Base-by-base conservation (phyloP, 2,888 invertebrate genomes). In the Zelleria hepariella region DNA sequence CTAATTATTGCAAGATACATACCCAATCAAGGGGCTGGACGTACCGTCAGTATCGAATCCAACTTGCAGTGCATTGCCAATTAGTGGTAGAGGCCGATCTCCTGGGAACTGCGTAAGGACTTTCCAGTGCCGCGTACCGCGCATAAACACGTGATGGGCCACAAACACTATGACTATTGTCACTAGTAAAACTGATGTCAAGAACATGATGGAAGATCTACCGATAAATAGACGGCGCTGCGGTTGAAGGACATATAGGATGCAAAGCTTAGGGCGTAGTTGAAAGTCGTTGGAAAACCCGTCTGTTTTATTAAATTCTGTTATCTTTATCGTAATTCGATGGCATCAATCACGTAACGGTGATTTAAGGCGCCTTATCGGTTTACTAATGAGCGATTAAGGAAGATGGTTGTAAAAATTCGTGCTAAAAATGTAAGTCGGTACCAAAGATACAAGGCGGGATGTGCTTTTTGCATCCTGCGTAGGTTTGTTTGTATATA, bases 51-150 rank as follows among this genome's bases (percentile, higher is more conserved):
- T 67, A 65, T 74, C 69, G 65, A 72, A 74, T 67, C 74, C 72
- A 60, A 75, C 69, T 68, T 76, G 74, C 61, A 80, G 70, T 66
- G 73, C 75, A 68, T 74, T 78, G 54, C 79, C 82, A 63, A 82
- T 71, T 62, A 82, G 49, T 0, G 73, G 73, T 26, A 77, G 66
- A 59, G 75, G 70, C 47, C 64, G 61, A 62, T 73, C 74, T 62
- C 72, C 71, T 8, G 74, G 74, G 70, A 73, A 73, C 66, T 72
- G 66, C 62, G 67, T 66, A 59, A 73, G 61, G 24, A 68, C 60
- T 62, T 68, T 67, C 69, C 72, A 72, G 15, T 62, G 61, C 8
- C 66, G 60, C 15, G 32, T 42, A 15, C 32, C 15, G 15, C 32
- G 32, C 32, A 3, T 51, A 21, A 68, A 62, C 54, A 68, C 62